phyloP scores from a whole-genome alignment of 2,113 vertebrate species.

The Bambusicola thoracicus region DNA sequence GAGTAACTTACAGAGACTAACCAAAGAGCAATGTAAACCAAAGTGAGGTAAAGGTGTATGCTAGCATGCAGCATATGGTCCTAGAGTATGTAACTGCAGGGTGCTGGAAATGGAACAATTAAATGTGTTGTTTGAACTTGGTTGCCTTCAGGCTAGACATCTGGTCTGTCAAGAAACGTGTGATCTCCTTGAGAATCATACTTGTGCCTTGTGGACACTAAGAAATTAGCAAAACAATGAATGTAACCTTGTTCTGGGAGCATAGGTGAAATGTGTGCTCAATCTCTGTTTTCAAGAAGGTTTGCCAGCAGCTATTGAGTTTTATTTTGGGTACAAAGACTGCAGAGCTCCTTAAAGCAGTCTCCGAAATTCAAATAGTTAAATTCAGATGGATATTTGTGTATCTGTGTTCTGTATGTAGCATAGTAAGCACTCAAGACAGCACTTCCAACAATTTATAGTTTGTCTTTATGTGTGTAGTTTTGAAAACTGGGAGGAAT shows the following conservation, averaged over 20 bases:
- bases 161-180: background rate
- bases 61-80: background rate
- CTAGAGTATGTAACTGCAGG: background rate
- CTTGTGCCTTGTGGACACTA: background rate
- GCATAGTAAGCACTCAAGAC: background rate
- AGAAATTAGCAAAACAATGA: background rate
- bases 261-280: background rate
- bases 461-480: background rate
- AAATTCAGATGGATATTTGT: background rate
- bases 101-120: background rate
- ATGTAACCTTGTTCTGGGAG: background rate
- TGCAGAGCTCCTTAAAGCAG: background rate
- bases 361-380: background rate
- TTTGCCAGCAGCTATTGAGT: background rate
- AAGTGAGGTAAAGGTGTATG: background rate
- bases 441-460: background rate
- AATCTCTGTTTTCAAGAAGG: background rate
- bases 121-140: background rate
- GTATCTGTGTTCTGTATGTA: background rate
- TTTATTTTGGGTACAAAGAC: background rate
- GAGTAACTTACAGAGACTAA: background rate
- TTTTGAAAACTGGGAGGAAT: background rate
- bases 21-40: background rate
- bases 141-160: background rate
- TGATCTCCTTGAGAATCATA: background rate